Conservation (phyloP, 1,140 invertebrate genomes). For the Pseudomyrmex sp. region DNA sequence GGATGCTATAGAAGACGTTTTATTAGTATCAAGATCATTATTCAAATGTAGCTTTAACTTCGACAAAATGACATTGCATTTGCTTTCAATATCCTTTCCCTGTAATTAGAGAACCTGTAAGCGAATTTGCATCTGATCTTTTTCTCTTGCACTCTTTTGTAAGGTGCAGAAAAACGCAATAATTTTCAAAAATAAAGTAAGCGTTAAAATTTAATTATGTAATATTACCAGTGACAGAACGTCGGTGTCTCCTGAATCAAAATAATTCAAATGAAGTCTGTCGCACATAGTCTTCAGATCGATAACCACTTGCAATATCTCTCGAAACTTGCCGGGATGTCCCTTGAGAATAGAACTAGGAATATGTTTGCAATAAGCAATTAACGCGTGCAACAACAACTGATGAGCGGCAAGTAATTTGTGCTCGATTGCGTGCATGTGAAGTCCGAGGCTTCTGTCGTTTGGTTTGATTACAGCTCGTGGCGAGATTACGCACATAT, state of each 20-base stretch:
- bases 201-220: constrained; percentile 43
- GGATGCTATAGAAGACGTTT: constrained; percentile 71
- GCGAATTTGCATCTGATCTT: constrained; percentile 27
- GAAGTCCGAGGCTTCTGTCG: constrained; percentile 72
- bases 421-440: constrained; percentile 80
- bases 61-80: constrained; percentile 78
- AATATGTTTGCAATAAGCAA: constrained; percentile 82
- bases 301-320: constrained; percentile 78
- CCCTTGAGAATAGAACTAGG: constrained; percentile 79
- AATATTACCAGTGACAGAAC: constrained; percentile 73
- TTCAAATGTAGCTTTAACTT: constrained; percentile 77
- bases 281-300: constrained; percentile 78
- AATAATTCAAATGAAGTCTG: constrained; percentile 78
- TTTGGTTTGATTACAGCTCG: constrained; percentile 69
- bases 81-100: constrained; percentile 77
- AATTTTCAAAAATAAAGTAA: constrained; percentile 4
- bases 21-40: constrained; percentile 70
- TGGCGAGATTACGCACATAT: constrained; percentile 73
- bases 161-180: background rate
- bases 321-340: constrained; percentile 80
- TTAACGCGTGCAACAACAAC: constrained; percentile 80
- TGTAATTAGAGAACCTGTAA: constrained; percentile 64
- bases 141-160: background rate
- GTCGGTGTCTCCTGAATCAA: constrained; percentile 79
- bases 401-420: constrained; percentile 81